Base-by-base conservation (phyloP, 2,888 invertebrate species). In the Eupithecia pulchellata region DNA sequence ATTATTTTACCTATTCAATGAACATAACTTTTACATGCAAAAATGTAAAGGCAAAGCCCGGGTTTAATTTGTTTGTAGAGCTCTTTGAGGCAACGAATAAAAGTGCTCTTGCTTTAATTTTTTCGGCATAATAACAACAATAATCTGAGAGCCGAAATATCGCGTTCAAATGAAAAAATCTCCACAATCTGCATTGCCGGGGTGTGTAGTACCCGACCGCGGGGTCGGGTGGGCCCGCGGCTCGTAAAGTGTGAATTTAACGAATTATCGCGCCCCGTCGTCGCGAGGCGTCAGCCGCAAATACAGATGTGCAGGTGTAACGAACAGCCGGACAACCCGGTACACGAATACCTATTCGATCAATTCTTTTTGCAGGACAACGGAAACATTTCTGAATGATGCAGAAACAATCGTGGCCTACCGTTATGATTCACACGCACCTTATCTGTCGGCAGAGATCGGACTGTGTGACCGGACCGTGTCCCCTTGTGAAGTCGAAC, bases 231-330 rank as follows among this genome's bases (percentile, higher is more conserved):
- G 70, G 67, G 63, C 71, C 74, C 70, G 73, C 63, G 42, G 66
- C 66, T 78, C 76, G 76, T 78, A 78, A 78, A 76, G 68, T 72
- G 73, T 66, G 75, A 71, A 77, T 74, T 76, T 77, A 42, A 57
- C 68, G 74, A 75, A 76, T 76, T 75, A 76, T 69, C 63, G 66
- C 66, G n/a, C n/a, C n/a, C n/a, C n/a, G n/a, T n/a, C 69, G 64
- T 60, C 68, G 27, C 66, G 61, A 71, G 72, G 69, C 62, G 72
- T 66, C 60, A 69, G 72, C 70, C 70, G 67, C 29, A 29, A 66
- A 66, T 42, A 69, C 55, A 63, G 72, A 68, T 63, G 68, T 61
- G 52, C 30, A 32, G 14, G 61, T 36, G 6, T 11, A 20, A 13
- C 25, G 52, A 52, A 52, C 52, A 34, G 61, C 34, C 39, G 39